Conservation (phyloP, 2,888 invertebrate species). For the Eristalis intricaria region DNA sequence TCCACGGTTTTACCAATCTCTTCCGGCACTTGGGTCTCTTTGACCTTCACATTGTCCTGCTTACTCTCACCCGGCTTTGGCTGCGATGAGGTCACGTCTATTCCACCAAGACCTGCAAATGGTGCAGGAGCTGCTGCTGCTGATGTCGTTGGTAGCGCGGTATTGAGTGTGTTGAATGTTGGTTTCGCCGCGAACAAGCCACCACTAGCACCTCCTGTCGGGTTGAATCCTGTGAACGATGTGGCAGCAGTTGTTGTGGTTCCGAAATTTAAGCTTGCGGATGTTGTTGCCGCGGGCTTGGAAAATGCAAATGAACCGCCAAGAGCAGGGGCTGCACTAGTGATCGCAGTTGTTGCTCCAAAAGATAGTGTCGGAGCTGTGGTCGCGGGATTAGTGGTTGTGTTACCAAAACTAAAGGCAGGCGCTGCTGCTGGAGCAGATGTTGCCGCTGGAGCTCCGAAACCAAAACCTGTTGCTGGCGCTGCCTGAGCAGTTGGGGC, state of each 20-base stretch:
- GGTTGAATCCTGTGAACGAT: slow-evolving; percentile 71
- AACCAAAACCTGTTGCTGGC: slow-evolving; percentile 71
- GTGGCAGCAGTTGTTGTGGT: slow-evolving; percentile 78
- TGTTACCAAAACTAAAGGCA: slow-evolving; percentile 60
- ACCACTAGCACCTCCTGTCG: slow-evolving; percentile 44
- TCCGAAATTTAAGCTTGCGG: slow-evolving; percentile 78
- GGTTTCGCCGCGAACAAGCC: slow-evolving; percentile 77
- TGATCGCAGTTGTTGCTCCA: slow-evolving; percentile 53
- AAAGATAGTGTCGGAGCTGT: slow-evolving; percentile 71
- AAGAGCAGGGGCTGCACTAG: slow-evolving; percentile 70
- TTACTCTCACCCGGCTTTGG: slow-evolving; percentile 80
- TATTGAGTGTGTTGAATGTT: slow-evolving; percentile 58
- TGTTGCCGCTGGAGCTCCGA: slow-evolving; percentile 67
- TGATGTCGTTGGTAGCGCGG: slow-evolving; percentile 67
- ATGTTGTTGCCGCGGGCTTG: slow-evolving; percentile 76
- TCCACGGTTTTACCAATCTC: slow-evolving; percentile 90
- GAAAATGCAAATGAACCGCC: slow-evolving; percentile 74
- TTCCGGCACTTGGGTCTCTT: slow-evolving; percentile 85
- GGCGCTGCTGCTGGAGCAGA: slow-evolving; percentile 70
- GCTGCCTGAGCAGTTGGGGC: slow-evolving; percentile 72
- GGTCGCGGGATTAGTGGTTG: slow-evolving; percentile 34
- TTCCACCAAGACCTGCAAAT: slow-evolving; percentile 79
- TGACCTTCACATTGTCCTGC: slow-evolving; percentile 79
- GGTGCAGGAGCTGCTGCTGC: slow-evolving; percentile 75
- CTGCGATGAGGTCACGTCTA: slow-evolving; percentile 79